phyloP scores from a whole-genome alignment of 2,113 vertebrate genomes.

The Vimba vimba region DNA sequence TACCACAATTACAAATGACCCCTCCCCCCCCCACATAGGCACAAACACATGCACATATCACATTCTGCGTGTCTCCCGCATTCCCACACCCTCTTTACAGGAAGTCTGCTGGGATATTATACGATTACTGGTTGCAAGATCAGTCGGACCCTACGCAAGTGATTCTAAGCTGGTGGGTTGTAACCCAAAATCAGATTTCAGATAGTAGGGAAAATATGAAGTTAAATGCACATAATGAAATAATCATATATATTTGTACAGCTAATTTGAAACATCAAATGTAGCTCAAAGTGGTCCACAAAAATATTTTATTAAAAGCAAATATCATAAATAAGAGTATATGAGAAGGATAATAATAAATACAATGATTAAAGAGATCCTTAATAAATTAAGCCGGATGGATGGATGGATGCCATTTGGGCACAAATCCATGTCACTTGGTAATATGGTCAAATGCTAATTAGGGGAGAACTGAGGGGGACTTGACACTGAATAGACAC shows the following conservation, averaged over 20 bases:
- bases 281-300: too few relatives aligned
- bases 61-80: not conserved
- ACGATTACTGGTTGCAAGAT: constrained; percentile 31
- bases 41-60: not conserved
- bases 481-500: not conserved
- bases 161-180: not conserved
- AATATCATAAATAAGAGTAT: too few relatives aligned
- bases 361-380: too few relatives aligned
- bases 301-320: too few relatives aligned
- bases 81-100: not conserved
- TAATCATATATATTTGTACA: not conserved
- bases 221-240: not conserved
- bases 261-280: too few relatives aligned
- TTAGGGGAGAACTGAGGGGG: not conserved
- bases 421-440: not conserved
- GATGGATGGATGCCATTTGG: not conserved
- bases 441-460: not conserved
- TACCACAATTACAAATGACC: constrained; percentile 14
- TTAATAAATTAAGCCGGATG: too few relatives aligned
- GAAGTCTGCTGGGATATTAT: constrained; percentile 17
- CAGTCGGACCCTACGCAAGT: too few relatives aligned
- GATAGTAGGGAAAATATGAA: not conserved
- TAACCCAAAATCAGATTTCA: too few relatives aligned
- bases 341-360: too few relatives aligned
- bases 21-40: not conserved